These are phyloP conservation scores for Pungitius pungitius DNA, from an alignment of 2,113 vertebrate genomes.

Conservation along the genomic window DNA sequence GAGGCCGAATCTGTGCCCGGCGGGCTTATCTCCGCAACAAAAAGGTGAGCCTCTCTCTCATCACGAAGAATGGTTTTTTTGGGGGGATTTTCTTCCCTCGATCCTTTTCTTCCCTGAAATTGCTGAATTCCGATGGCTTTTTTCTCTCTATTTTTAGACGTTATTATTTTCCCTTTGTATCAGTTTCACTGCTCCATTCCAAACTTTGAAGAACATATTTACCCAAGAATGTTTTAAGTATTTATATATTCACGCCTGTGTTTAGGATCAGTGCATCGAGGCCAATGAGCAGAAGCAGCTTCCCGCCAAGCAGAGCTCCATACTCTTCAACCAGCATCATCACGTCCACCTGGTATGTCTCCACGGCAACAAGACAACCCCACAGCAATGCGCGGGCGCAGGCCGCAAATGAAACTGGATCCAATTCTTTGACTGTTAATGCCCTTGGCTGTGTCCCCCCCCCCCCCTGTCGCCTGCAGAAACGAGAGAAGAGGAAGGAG, in stretches of 20 bases:
- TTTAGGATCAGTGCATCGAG: slow-evolving; percentile 89
- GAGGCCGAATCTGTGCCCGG: slow-evolving; percentile 86
- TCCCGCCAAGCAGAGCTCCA: slow-evolving; percentile 75
- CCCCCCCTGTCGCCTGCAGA: slow-evolving; percentile 80
- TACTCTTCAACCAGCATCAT: slow-evolving; percentile 86
- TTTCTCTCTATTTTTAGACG: slow-evolving; percentile 40
- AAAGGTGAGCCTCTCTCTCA: slow-evolving; percentile 77
- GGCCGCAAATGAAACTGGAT: slow-evolving; percentile 4
- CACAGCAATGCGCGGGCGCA: slow-evolving; percentile 8
- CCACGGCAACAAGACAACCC: slow-evolving; percentile 44
- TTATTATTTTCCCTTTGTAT: not conserved
- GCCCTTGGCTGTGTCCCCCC: slow-evolving; percentile 49
- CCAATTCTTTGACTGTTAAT: not conserved
- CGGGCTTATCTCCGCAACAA: slow-evolving; percentile 92
- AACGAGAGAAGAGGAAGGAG: slow-evolving; percentile 89
- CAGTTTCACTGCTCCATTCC: not conserved
- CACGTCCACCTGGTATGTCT: slow-evolving; percentile 88
- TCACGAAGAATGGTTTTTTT: not conserved
- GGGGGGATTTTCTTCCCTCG: not conserved
- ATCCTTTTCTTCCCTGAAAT: not conserved
- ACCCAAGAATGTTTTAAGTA: not conserved
- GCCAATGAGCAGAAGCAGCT: slow-evolving; percentile 82
- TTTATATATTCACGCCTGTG: slow-evolving; percentile 20
- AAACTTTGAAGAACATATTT: not conserved
- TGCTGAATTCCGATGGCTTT: not conserved